phyloP scores from a whole-genome alignment of 2,888 invertebrate species.

The Chrysina gloriosa region DNA sequence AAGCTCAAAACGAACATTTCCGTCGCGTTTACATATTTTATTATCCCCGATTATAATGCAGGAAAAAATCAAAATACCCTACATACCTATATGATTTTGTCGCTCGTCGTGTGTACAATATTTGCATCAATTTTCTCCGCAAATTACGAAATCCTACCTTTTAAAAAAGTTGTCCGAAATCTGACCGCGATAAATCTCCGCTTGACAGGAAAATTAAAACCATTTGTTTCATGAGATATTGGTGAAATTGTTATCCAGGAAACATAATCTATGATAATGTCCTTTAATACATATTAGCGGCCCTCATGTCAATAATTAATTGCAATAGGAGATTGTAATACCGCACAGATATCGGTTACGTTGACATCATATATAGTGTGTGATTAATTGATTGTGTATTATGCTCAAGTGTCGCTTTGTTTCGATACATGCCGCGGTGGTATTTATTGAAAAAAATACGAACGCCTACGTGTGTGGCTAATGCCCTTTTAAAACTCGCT shows the following conservation, averaged over 20 bases:
- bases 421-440: conserved; percentile 30
- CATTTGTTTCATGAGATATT: conserved; percentile 27
- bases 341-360: conserved; percentile 51
- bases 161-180: background rate
- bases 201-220: conserved; percentile 32
- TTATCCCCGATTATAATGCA: no score
- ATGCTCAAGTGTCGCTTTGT: conserved; percentile 51
- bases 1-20: no score
- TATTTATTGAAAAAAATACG: conserved; percentile 4
- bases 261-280: conserved; percentile 43
- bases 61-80: no score
- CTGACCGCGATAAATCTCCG: conserved; percentile 29
- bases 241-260: conserved; percentile 29
- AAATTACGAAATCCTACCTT: background rate
- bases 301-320: conserved; percentile 56
- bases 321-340: conserved; percentile 54
- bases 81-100: no score
- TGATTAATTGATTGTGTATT: conserved; percentile 57
- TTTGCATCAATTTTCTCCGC: no score
- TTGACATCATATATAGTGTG: conserved; percentile 53
- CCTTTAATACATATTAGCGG: conserved; percentile 42
- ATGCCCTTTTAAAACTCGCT: background rate
- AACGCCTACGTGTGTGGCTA: background rate
- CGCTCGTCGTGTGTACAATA: no score
- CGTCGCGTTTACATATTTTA: no score